Conservation (phyloP, 1,140 invertebrate genomes). For the Psix sp. region DNA sequence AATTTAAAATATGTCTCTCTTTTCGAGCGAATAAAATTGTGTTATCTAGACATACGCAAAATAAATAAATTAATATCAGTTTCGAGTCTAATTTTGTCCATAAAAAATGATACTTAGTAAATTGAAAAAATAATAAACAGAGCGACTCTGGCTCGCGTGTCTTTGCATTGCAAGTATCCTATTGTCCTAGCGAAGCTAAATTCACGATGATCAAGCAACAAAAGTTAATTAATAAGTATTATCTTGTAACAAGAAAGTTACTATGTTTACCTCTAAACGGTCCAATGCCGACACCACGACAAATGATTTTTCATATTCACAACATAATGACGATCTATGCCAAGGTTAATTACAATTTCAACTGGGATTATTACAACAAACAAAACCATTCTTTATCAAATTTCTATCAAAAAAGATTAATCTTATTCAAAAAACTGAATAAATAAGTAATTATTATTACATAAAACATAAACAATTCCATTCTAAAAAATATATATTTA, state of each 20-base stretch:
- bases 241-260: constrained; percentile 49
- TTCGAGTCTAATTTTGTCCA: background rate
- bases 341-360: constrained; percentile 28
- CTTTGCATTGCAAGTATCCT: constrained; percentile 21
- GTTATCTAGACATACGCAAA: no score
- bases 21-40: no score
- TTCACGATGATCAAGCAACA: constrained; percentile 32
- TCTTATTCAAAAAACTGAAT: background rate
- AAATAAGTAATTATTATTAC: no score
- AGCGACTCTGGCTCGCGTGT: constrained; percentile 42
- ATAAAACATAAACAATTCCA: no score
- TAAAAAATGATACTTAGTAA: background rate
- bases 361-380: background rate
- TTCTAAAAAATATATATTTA: no score
- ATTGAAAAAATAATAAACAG: constrained; percentile 10
- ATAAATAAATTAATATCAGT: no score
- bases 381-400: background rate
- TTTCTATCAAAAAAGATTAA: background rate
- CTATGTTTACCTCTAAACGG: constrained; percentile 52
- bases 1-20: no score
- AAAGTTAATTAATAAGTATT: constrained; percentile 47
- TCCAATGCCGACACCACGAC: constrained; percentile 40
- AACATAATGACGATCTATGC: constrained; percentile 20
- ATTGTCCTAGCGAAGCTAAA: constrained; percentile 45
- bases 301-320: constrained; percentile 51